Conservation (phyloP, 2,113 vertebrate species). For the Dryoscopus gambensis region DNA sequence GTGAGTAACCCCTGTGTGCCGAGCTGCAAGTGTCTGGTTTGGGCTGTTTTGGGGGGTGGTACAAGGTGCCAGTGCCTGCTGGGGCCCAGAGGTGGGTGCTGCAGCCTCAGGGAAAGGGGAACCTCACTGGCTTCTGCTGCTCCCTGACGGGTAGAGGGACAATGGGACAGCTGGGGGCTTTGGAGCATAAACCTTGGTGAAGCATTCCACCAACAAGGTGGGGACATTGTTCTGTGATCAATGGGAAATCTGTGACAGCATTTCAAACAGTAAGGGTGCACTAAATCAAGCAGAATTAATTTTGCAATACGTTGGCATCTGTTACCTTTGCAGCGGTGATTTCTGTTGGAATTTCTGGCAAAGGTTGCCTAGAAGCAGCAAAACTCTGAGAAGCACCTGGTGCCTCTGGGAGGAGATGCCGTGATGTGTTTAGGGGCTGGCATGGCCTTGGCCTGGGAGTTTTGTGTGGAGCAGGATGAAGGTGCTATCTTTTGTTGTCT, state of each 20-base stretch:
- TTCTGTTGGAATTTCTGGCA: background rate
- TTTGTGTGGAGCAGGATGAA: accelerated
- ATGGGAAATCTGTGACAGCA: accelerated
- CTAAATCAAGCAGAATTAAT: background rate
- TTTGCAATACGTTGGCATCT: background rate
- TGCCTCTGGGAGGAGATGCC: background rate
- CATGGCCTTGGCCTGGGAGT: background rate
- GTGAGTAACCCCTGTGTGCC: accelerated
- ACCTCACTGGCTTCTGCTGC: accelerated
- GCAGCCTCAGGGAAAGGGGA: accelerated
- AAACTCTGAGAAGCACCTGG: background rate
- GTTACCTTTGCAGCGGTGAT: background rate
- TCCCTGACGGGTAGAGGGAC: background rate
- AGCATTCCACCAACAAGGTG: accelerated
- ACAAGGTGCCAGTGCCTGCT: background rate
- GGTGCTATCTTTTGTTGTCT: background rate
- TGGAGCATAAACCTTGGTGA: accelerated
- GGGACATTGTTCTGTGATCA: background rate
- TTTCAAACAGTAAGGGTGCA: background rate
- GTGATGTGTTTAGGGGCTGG: background rate
- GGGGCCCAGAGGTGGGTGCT: accelerated
- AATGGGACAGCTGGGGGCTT: accelerated
- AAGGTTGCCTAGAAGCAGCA: background rate
- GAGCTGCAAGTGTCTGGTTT: background rate
- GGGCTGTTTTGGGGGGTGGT: accelerated